Conservation (phyloP, 2,888 invertebrate species). For the Campoletis raptor region DNA sequence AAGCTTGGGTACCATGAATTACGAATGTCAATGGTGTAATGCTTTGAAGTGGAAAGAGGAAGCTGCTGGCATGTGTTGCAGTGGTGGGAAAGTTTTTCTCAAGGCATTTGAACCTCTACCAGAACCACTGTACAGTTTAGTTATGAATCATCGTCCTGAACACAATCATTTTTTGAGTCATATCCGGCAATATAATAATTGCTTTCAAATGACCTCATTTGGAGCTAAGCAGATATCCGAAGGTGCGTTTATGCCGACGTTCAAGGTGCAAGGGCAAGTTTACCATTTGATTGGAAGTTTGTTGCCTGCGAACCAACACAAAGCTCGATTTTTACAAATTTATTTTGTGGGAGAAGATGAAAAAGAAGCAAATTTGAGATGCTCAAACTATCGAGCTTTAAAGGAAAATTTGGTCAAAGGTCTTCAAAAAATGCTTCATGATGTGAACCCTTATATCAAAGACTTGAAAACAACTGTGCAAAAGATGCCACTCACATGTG, state of each 20-base stretch:
- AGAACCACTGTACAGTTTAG: background rate
- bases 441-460: too few species aligned
- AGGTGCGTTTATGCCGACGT: slow-evolving; percentile 33
- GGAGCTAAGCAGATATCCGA: slow-evolving; percentile 72
- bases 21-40: slow-evolving; percentile 70
- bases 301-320: background rate
- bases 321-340: background rate
- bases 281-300: slow-evolving; percentile 71
- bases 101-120: slow-evolving; percentile 71
- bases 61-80: slow-evolving; percentile 72
- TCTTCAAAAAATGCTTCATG: slow-evolving; percentile 4
- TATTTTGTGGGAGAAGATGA: slow-evolving; percentile 64
- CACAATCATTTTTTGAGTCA: slow-evolving; percentile 57
- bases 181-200: slow-evolving; percentile 62
- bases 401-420: background rate
- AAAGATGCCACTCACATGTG: too few species aligned
- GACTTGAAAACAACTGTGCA: too few species aligned
- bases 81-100: slow-evolving; percentile 69
- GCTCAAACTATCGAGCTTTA: slow-evolving; percentile 3
- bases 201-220: slow-evolving; percentile 74
- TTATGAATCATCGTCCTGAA: background rate
- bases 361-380: slow-evolving; percentile 61
- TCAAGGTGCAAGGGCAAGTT: slow-evolving; percentile 72
- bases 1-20: slow-evolving; percentile 33
- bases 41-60: slow-evolving; percentile 74